Evolutionary conservation across 2,113 vertebrate species (phyloP).

Genomic region (Pteropus alecto): DNA sequence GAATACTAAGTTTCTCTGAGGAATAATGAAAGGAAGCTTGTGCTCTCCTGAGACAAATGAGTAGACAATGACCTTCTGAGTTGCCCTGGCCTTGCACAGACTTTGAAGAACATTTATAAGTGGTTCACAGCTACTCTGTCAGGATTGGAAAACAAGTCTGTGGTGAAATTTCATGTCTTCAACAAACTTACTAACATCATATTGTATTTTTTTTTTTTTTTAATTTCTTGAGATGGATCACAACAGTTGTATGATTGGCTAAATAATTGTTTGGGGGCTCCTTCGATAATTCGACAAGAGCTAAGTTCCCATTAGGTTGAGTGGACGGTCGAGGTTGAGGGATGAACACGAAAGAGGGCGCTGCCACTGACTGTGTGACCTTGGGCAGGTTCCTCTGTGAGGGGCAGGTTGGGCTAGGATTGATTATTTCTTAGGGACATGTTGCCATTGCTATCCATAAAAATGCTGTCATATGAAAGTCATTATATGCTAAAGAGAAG

Average conservation of each 20-base stretch:
- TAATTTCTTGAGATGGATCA: neutral
- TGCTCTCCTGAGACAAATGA: neutral
- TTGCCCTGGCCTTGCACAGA: neutral
- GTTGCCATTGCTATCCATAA: neutral
- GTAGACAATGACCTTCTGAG: neutral
- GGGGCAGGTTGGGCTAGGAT: neutral
- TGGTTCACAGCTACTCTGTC: neutral
- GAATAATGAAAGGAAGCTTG: neutral
- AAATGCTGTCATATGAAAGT: neutral
- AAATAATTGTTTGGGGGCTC: neutral
- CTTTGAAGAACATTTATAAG: neutral
- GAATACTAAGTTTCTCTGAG: neutral
- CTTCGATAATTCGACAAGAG: neutral
- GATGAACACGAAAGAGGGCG: rapidly evolving
- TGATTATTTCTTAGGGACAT: neutral
- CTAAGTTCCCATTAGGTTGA: neutral
- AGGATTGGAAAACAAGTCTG: neutral
- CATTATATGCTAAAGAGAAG: neutral
- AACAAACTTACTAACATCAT: neutral
- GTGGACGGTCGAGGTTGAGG: neutral
- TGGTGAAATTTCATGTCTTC: neutral
- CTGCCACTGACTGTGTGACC: neutral
- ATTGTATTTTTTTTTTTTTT: neutral
- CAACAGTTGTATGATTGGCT: neutral
- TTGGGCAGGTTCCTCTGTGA: neutral